phyloP scores from a whole-genome alignment of 2,888 invertebrate species.

The Cantharis nigra region DNA sequence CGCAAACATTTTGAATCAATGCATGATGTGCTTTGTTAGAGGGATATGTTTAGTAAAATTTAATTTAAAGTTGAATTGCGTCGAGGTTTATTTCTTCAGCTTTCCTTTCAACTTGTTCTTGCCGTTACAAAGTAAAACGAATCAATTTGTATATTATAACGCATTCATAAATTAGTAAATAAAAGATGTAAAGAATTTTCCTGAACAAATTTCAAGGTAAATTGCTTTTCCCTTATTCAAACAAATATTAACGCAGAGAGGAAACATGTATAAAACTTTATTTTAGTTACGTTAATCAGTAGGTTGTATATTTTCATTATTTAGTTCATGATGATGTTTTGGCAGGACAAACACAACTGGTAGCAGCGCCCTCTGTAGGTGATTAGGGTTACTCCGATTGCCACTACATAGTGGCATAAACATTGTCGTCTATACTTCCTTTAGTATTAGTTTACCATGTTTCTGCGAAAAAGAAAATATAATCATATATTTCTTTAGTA shows the following conservation, averaged over 20 bases:
- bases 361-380: too few species aligned
- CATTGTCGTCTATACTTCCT: too few species aligned
- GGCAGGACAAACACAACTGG: too few species aligned
- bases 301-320: too few species aligned
- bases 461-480: too few species aligned
- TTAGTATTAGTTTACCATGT: background rate
- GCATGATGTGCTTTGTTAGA: background rate
- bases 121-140: background rate
- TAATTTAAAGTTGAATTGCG: background rate
- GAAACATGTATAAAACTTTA: too few species aligned
- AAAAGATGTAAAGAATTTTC: background rate
- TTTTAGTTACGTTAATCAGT: too few species aligned
- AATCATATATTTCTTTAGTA: too few species aligned
- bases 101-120: background rate
- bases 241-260: too few species aligned
- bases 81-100: background rate
- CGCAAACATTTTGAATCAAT: background rate
- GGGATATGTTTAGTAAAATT: background rate
- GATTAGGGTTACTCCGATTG: too few species aligned
- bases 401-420: too few species aligned
- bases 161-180: background rate
- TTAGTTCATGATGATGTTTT: too few species aligned
- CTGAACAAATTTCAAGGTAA: background rate
- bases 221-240: background rate
- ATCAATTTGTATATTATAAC: background rate